These are phyloP conservation scores for Bolinopsis microptera DNA, from an alignment of 37 sponge, comb jelly and placozoan species.

Conservation along the genomic window DNA sequence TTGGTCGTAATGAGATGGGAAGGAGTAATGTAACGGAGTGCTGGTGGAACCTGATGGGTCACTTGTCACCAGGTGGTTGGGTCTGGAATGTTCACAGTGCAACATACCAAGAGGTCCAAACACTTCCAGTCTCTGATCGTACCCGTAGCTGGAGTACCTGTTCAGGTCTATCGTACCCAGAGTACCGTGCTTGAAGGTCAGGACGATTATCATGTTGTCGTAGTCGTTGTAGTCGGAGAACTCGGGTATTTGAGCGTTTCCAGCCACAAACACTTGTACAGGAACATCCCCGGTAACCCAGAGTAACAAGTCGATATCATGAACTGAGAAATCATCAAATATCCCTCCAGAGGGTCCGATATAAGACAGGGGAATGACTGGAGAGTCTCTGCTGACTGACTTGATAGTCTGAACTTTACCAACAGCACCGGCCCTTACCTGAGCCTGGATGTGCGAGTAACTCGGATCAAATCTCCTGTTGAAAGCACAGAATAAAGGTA, in stretches of 20 bases:
- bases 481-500: conserved; percentile 55
- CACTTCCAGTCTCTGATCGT: conserved; percentile 61
- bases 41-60: neutral
- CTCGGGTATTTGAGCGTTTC: conserved; percentile 30
- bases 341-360: conserved; percentile 57
- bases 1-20: conserved; percentile 35
- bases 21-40: conserved; percentile 25
- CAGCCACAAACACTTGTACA: conserved; percentile 6
- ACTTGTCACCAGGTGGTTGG: neutral
- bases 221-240: neutral
- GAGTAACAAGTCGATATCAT: conserved; percentile 23
- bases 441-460: conserved; percentile 17
- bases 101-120: conserved; percentile 43
- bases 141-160: no score
- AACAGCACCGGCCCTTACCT: conserved; percentile 19
- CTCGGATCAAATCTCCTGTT: conserved; percentile 60
- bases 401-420: conserved; percentile 3
- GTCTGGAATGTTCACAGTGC: conserved; percentile 41
- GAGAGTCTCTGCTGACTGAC: conserved; percentile 49
- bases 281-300: conserved; percentile 59
- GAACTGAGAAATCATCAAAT: conserved; percentile 60
- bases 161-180: conserved; percentile 47
- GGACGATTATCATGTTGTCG: conserved; percentile 34
- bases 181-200: neutral
- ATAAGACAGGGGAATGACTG: conserved; percentile 15